A percentile compares a stretch with the other conserved stretches of the same genome.
Conservation (phyloP, 2,797 vertebrate species). For the Phylloscopus collybita region DNA sequence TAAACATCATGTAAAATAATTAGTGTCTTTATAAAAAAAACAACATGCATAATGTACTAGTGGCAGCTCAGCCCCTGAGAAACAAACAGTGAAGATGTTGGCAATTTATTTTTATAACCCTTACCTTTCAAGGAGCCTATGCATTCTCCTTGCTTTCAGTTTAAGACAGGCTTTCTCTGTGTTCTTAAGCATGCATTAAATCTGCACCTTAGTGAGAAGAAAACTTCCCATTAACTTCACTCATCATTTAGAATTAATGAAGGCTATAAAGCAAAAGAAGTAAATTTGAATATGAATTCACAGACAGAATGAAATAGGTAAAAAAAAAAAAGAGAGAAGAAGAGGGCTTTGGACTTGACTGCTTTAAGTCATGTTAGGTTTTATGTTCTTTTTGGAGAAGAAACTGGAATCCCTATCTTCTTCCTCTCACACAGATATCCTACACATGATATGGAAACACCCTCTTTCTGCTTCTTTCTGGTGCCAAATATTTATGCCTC, state of each 20-base stretch:
- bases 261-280: neutral
- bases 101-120: slow-evolving; percentile 35
- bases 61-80: neutral
- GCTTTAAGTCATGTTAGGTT: neutral
- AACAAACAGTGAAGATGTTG: slow-evolving; percentile 19
- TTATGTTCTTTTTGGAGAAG: neutral
- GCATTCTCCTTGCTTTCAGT: neutral
- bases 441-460: neutral
- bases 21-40: slow-evolving; percentile 30
- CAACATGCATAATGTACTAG: slow-evolving; percentile 2
- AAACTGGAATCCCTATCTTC: neutral
- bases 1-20: slow-evolving; percentile 65
- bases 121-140: neutral
- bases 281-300: slow-evolving; percentile 38
- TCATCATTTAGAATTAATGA: slow-evolving; percentile 50
- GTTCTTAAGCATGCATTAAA: slow-evolving; percentile 8
- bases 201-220: slow-evolving; percentile 5
- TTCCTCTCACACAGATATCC: neutral
- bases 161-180: neutral
- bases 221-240: slow-evolving; percentile 51
- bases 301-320: slow-evolving; percentile 12
- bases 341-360: neutral
- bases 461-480: neutral
- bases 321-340: neutral
- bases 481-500: neutral